Evolutionary conservation across 2,888 invertebrate genomes (phyloP), one percentile per base, ranked within the genome.

Genomic region (Altica lythri): DNA sequence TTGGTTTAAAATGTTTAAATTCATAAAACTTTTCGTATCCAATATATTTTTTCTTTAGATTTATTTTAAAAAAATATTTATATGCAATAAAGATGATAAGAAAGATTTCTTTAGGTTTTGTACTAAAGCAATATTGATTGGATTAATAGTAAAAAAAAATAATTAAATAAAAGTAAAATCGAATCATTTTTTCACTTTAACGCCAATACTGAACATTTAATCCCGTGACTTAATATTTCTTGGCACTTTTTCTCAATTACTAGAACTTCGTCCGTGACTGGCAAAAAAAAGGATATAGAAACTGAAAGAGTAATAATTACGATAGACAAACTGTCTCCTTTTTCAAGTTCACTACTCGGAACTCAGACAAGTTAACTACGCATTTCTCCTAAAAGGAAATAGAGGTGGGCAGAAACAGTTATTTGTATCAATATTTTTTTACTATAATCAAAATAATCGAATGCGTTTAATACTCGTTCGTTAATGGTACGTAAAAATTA

Each of bases 301-400:
- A n/a, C 12, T 19, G 44, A 44, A 44, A 53, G 22, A 17, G 22
- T 38, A 43, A 38, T 45, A 52, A 45, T 32, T 52, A 54, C 51
- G 34, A 48, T 49, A 57, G 57, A 57, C 53, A 17, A 34, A 13
- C 27, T 47, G 55, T 53, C 53, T 48, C 51, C 53, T 42, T 51
- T 57, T 54, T 42, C 40, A 49, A 56, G 53, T 49, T 37, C 44
- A 46, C 50, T 46, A 53, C 53, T 49, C 48, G 25, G 35, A 51
- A 34, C 34, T 9, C 8, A 4, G 9, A 12, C 2, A 8, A 30
- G 30, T 13, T 10, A 29, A 2, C 8, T 10, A 12, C 8, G 13
- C 13, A 13, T 12, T n/a, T 2, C 18, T 43, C 27, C 13, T 8
- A 45, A 30, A 19, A 10, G n/a, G n/a, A 13, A 12, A 4, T 32